Percentiles rank a stretch among this genome's conserved stretches.
Evolutionary conservation across 1,140 invertebrate species (phyloP).

Genomic region (Pogonomyrmex californicus): DNA sequence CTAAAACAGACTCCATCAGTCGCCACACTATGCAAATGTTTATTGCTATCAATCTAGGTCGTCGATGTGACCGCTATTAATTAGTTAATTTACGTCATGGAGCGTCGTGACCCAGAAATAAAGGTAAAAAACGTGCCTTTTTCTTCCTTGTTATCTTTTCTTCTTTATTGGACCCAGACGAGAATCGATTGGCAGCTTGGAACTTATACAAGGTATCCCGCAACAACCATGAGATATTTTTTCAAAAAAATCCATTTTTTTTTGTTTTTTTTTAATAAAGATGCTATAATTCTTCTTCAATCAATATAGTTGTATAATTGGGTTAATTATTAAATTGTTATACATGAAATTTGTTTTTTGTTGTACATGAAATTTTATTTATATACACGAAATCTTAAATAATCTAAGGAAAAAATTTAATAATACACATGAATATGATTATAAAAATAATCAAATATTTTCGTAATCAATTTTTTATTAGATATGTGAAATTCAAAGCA

Average conservation of each 20-base stretch:
- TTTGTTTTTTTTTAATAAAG: constrained; percentile 2
- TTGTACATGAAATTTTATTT: neutral
- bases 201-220: constrained; percentile 71
- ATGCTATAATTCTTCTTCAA: constrained; percentile 11
- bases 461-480: neutral
- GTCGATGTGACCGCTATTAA: constrained; percentile 22
- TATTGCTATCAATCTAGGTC: constrained; percentile 53
- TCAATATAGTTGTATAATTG: neutral
- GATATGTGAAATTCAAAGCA: neutral
- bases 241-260: neutral
- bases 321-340: constrained; percentile 13
- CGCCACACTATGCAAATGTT: constrained; percentile 26
- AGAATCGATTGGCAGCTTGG: constrained; percentile 83
- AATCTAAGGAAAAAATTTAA: neutral
- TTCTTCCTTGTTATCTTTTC: constrained; percentile 43
- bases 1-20: constrained; percentile 65
- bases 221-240: constrained; percentile 25
- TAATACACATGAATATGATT: neutral
- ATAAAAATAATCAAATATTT: neutral
- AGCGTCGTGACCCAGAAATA: constrained; percentile 33
- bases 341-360: neutral
- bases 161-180: constrained; percentile 78
- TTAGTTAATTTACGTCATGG: constrained; percentile 59
- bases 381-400: neutral
- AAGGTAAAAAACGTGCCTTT: constrained; percentile 17